Conservation (phyloP, 2,888 invertebrate genomes). For the Cantharis rustica region DNA sequence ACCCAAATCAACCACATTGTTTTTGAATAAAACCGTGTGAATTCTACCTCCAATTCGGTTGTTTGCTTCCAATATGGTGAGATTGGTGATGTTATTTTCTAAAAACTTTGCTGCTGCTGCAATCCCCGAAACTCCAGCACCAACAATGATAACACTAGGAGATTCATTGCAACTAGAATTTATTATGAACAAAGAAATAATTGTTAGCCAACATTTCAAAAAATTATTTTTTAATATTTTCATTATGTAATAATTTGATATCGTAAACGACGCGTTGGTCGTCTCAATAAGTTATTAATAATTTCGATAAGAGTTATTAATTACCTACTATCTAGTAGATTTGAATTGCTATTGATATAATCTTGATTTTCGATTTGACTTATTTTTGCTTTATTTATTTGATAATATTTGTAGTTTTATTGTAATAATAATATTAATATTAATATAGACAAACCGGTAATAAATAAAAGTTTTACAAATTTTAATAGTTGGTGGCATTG, state of each 20-base stretch:
- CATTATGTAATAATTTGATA: not conserved
- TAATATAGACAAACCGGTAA: too few relatives aligned
- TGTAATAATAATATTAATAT: too few relatives aligned
- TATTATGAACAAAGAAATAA: not conserved
- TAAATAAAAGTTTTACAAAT: too few relatives aligned
- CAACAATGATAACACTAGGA: conserved; percentile 23
- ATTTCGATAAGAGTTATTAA: not conserved
- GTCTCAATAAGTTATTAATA: not conserved
- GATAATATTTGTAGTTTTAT: too few relatives aligned
- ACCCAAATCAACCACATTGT: conserved; percentile 45
- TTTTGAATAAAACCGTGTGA: conserved; percentile 39
- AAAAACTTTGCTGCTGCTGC: conserved; percentile 60
- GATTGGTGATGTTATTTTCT: conserved; percentile 55
- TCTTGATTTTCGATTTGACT: not conserved
- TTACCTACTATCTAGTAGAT: not conserved
- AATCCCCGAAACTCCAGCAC: conserved; percentile 52
- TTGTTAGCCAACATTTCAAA: not conserved
- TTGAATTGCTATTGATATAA: not conserved
- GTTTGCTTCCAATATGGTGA: conserved; percentile 55
- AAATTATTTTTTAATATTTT: not conserved
- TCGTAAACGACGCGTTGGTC: not conserved
- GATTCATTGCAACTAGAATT: not conserved
- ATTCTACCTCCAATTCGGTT: conserved; percentile 48
- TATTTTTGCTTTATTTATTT: too few relatives aligned
- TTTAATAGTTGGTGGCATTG: too few relatives aligned